Percentiles rank a stretch among this genome's conserved stretches.
Evolutionary conservation across 30 jellyfish, hydroid and myxozoan genomes (phyloP).

Genomic region (Cassiopea xamachana): DNA sequence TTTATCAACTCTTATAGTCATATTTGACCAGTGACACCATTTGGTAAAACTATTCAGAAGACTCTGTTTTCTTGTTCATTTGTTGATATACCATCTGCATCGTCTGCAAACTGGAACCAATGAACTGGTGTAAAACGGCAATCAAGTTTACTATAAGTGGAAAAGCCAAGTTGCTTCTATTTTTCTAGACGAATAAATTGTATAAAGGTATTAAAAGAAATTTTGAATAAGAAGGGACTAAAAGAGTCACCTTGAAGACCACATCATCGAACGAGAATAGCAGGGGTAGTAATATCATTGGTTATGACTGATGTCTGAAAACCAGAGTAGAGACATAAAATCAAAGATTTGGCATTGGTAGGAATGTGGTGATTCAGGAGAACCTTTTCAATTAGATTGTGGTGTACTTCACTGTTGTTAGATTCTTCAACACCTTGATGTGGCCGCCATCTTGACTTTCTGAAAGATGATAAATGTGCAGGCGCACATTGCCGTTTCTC

Average conservation of each 20-base stretch:
- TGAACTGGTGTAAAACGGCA: neutral
- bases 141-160: neutral
- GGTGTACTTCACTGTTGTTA: neutral
- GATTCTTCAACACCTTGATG: too few species aligned
- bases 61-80: constrained; percentile 2
- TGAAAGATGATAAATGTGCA: too few species aligned
- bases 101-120: constrained; percentile 36
- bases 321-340: neutral
- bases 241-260: constrained; percentile 27
- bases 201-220: constrained; percentile 2
- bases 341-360: neutral
- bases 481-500: too few species aligned
- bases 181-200: neutral
- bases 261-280: neutral
- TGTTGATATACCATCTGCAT: constrained; percentile 1
- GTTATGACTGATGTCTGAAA: constrained; percentile 2
- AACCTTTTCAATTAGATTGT: neutral
- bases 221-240: constrained; percentile 1
- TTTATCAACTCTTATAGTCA: neutral
- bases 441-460: too few species aligned
- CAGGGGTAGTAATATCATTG: neutral
- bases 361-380: neutral
- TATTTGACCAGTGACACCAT: neutral
- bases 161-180: neutral
- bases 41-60: constrained; percentile 6